Conservation (phyloP, 2,797 vertebrate genomes). For the Echiichthys vipera region DNA sequence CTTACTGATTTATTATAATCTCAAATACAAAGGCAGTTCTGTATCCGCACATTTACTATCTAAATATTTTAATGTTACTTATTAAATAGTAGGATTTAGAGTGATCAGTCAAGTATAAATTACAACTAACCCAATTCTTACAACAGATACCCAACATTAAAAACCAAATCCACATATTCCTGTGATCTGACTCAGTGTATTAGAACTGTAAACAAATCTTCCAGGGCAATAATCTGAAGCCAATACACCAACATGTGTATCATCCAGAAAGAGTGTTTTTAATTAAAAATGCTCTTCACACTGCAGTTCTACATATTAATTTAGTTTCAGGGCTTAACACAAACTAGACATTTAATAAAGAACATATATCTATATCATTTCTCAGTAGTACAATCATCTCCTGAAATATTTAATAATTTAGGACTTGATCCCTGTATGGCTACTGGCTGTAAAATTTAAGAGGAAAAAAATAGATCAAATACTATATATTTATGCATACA, state of each 20-base stretch:
- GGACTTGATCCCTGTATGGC: conserved; percentile 58
- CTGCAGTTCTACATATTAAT: conserved; percentile 33
- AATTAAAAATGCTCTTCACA: conserved; percentile 5
- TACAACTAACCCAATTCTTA: conserved; percentile 25
- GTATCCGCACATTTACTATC: conserved; percentile 25
- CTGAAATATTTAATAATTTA: conserved; percentile 50
- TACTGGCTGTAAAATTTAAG: conserved; percentile 47
- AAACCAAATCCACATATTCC: conserved; percentile 48
- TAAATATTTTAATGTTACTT: conserved; percentile 13
- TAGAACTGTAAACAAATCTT: conserved; percentile 14
- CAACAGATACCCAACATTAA: neutral
- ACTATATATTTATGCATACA: conserved; percentile 55
- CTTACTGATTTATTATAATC: conserved; percentile 33
- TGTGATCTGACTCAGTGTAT: conserved; percentile 11
- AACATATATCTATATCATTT: conserved; percentile 36
- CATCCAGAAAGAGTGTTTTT: neutral
- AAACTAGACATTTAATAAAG: conserved; percentile 53
- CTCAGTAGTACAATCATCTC: conserved; percentile 47
- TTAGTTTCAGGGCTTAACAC: conserved; percentile 30
- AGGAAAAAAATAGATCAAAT: conserved; percentile 47
- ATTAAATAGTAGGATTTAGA: conserved; percentile 36
- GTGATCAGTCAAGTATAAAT: conserved; percentile 34
- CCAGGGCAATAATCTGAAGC: neutral
- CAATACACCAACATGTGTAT: neutral
- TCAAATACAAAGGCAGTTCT: conserved; percentile 49